Evolutionary conservation across 2,888 invertebrate species (phyloP).

Genomic region (Sarcophaga variegata): DNA sequence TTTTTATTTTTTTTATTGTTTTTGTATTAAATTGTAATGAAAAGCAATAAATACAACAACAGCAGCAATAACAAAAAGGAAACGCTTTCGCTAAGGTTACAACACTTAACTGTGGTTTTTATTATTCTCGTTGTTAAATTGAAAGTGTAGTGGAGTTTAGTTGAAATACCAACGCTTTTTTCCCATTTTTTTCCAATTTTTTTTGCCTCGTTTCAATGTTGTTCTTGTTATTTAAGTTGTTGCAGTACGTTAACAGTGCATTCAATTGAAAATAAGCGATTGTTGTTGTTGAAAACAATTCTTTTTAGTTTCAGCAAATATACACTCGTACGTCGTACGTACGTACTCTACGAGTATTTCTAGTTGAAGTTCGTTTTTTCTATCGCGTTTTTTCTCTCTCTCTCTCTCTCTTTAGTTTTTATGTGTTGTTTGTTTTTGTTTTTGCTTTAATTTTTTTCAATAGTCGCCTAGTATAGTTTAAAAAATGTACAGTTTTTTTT

Average conservation of each 20-base stretch:
- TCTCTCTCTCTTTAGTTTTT: conserved; percentile 20
- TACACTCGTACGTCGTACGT: too few relatives aligned
- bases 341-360: too few relatives aligned
- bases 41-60: not conserved
- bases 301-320: conserved; percentile 56
- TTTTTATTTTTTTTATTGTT: not conserved
- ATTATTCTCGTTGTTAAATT: conserved; percentile 46
- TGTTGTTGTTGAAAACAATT: conserved; percentile 55
- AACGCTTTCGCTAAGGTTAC: conserved; percentile 66
- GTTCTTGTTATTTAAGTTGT: conserved; percentile 9
- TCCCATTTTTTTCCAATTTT: conserved; percentile 1
- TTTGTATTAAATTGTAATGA: conserved; percentile 22
- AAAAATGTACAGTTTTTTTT: conserved; percentile 45
- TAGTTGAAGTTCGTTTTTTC: too few relatives aligned
- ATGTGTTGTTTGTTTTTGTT: conserved; percentile 27
- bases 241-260: conserved; percentile 61
- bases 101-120: conserved; percentile 53
- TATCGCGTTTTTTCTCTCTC: too few relatives aligned
- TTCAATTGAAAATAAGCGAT: conserved; percentile 68
- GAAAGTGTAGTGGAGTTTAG: conserved; percentile 52
- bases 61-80: conserved; percentile 14
- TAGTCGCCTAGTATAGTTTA: conserved; percentile 50
- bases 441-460: conserved; percentile 26
- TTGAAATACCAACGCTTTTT: conserved; percentile 36
- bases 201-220: not conserved